A percentile compares a stretch with the other conserved stretches of the same genome.
These are phyloP conservation scores for Gallinago nigripennis DNA, from an alignment of 2,797 vertebrate species.

Conservation along the genomic window DNA sequence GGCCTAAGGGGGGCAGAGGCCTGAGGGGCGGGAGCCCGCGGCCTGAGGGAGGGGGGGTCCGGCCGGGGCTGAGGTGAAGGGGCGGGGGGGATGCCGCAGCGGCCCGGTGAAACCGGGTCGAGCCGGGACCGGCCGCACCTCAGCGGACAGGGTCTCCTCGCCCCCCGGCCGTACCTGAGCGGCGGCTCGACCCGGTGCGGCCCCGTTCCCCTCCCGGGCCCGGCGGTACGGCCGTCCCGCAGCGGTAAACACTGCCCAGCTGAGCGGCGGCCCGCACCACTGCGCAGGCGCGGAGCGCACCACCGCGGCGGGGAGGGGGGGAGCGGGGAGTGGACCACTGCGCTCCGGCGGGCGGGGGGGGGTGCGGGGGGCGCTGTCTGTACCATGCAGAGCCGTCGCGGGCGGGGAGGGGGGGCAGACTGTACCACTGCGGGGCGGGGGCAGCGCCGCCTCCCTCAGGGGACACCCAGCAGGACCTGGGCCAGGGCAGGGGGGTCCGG, in stretches of 20 bases:
- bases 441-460: accelerated
- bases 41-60: not conserved
- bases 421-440: not conserved
- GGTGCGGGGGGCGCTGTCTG: not conserved
- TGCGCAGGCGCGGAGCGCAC: constrained; percentile 6
- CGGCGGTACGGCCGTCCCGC: not conserved
- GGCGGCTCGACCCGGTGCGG: not conserved
- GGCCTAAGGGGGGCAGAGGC: not conserved
- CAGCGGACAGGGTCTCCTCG: not conserved
- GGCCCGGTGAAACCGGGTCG: not conserved
- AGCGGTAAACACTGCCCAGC: constrained; percentile 56
- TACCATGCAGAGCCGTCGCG: not conserved
- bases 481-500: no score
- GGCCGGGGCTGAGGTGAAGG: not conserved
- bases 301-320: accelerated
- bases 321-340: not conserved
- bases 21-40: not conserved
- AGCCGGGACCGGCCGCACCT: not conserved
- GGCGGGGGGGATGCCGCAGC: not conserved
- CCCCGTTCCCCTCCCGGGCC: not conserved
- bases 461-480: accelerated
- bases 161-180: not conserved
- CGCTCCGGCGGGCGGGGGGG: accelerated
- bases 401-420: not conserved
- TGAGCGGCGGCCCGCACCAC: not conserved